Conservation (phyloP, 2,797 vertebrate species). For the Gymnopithys bicolor region DNA sequence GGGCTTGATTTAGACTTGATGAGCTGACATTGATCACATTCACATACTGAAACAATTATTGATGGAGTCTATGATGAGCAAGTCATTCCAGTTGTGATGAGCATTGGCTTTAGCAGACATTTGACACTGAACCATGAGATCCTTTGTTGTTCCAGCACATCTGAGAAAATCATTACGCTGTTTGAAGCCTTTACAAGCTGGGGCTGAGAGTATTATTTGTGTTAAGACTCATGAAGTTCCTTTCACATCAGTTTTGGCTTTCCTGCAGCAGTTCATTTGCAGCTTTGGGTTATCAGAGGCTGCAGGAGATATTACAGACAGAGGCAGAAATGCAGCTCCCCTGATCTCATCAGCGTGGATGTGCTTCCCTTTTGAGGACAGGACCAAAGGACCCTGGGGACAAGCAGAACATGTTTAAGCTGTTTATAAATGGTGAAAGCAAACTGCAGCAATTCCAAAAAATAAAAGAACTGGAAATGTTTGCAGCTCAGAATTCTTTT, state of each 20-base stretch:
- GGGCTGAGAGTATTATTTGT: not conserved
- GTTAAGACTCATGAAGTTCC: slow-evolving; percentile 17
- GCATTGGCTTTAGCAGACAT: slow-evolving; percentile 47
- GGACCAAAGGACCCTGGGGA: not conserved
- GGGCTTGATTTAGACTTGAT: slow-evolving; percentile 32
- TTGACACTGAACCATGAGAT: slow-evolving; percentile 57
- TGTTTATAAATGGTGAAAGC: not conserved
- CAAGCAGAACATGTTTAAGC: not conserved
- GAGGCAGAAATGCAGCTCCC: not conserved
- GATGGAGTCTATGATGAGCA: slow-evolving; percentile 55
- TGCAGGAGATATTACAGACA: not conserved
- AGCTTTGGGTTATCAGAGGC: not conserved
- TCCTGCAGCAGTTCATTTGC: not conserved
- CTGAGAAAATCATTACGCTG: slow-evolving; percentile 64
- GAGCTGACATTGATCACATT: slow-evolving; percentile 44
- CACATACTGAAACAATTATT: slow-evolving; percentile 63
- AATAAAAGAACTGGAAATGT: not conserved
- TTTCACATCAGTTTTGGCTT: slow-evolving; percentile 3
- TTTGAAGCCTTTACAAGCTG: slow-evolving; percentile 15
- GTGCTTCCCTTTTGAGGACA: not conserved
- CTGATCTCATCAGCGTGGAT: not conserved
- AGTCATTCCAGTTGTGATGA: slow-evolving; percentile 51
- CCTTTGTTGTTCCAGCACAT: slow-evolving; percentile 60
- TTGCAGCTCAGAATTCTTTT: not conserved
- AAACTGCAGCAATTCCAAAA: not conserved